Base-by-base conservation (phyloP, 2,888 invertebrate genomes). In the Alcis repandata region DNA sequence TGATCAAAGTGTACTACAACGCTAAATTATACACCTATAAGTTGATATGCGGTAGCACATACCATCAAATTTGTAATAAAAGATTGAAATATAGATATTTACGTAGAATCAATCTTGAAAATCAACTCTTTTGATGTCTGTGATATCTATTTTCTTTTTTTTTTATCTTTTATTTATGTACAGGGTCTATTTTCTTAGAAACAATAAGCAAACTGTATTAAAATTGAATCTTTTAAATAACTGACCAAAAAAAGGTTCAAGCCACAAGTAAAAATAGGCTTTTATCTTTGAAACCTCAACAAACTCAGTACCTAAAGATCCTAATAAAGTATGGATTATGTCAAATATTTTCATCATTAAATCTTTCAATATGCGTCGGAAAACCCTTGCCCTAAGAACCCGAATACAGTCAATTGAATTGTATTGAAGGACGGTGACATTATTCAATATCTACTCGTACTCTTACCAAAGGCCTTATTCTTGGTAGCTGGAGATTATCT, bases 301-400 rank as follows among this genome's bases (percentile, higher is more conserved):
- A 43, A 43, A 19, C 41, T 41, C 41, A 36, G 36, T 36, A n/a
- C 2, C 27, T 27, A 2, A 38, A 38, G 13, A n/a, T 11, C 13
- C 15, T 38, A 2, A 43, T 43, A 43, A 43, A 19, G 15, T 43
- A 43, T 19, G 43, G 43, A 43, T 43, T 43, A 43, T 19, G 19
- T 43, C 17, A 17, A 43, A 43, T 15, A 10, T 43, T 43, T 19
- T 27, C 27, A 9, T 43, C 17, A 43, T 43, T 17, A 9, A 19
- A 43, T 19, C 8, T 43, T 17, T 36, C 36, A 36, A 36, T 36
- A 13, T 13, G 13, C 36, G 9, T 2, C 36, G 36, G 36, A 33
- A 4, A 27, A 27, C 33, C 36, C 33, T 36, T 36, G 36, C 19
- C 17, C 36, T 33, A 11, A 17, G 27, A 6, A 27, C 49, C 17